These are phyloP conservation scores for Ceryle rudis DNA, from an alignment of 2,797 vertebrate genomes.

Conservation along the genomic window DNA sequence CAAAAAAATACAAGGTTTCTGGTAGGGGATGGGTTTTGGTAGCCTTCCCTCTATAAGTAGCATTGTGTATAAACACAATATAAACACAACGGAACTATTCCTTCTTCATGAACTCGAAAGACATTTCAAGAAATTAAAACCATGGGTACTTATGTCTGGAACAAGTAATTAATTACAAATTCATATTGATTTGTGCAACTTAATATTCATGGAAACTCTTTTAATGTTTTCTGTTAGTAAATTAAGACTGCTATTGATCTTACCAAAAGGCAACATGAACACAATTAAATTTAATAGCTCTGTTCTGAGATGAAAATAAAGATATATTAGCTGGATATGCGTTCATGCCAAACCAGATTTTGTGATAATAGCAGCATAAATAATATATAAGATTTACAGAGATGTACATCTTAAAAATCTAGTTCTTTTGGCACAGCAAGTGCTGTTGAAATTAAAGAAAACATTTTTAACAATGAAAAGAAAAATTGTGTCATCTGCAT, in stretches of 20 bases:
- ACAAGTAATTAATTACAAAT: conserved; percentile 54
- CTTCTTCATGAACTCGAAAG: neutral
- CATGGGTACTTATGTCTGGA: neutral
- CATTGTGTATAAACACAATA: neutral
- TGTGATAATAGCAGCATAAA: neutral
- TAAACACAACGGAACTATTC: neutral
- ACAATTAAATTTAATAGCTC: conserved; percentile 51
- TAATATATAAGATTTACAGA: neutral
- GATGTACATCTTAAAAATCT: neutral
- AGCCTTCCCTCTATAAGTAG: fast-evolving
- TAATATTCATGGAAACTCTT: conserved; percentile 56
- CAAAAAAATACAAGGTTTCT: neutral
- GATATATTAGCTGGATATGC: conserved; percentile 10
- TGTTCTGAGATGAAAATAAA: conserved; percentile 6
- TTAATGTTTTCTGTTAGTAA: conserved; percentile 70
- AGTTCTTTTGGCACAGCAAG: neutral
- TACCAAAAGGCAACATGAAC: conserved; percentile 46
- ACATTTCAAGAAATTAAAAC: neutral
- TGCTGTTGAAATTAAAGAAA: neutral
- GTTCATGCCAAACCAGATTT: neutral
- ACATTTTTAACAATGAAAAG: neutral
- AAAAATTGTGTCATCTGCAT: neutral
- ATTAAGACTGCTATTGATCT: conserved; percentile 72
- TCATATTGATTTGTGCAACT: conserved; percentile 62
- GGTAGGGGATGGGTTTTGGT: neutral